phyloP scores from a whole-genome alignment of 1,140 invertebrate species.

The Bombus waltoni region DNA sequence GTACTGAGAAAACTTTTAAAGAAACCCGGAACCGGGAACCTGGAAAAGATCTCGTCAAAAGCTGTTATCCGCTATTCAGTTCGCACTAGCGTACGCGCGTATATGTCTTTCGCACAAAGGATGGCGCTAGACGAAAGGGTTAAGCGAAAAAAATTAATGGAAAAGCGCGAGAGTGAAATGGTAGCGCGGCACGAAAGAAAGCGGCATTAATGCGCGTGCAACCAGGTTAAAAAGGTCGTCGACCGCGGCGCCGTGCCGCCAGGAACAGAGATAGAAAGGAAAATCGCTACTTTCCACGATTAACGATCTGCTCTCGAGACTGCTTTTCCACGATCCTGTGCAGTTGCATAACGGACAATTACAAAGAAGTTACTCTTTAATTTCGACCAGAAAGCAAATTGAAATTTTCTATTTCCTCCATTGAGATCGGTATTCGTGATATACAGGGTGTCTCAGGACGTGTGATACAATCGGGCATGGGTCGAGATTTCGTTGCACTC shows the following conservation, averaged over 20 bases:
- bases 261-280: slow-evolving; percentile 48
- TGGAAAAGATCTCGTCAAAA: no score
- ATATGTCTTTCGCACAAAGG: neutral
- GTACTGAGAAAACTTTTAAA: neutral
- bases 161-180: slow-evolving; percentile 43
- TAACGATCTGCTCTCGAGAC: slow-evolving; percentile 3
- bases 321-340: neutral
- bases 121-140: neutral
- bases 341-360: neutral
- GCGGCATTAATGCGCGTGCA: slow-evolving; percentile 36
- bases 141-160: slow-evolving; percentile 3
- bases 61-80: neutral
- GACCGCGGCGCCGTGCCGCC: slow-evolving; percentile 10
- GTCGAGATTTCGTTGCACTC: no score
- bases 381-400: neutral
- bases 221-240: slow-evolving; percentile 50
- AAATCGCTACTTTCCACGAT: slow-evolving; percentile 47
- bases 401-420: neutral
- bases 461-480: no score
- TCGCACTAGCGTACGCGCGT: no score
- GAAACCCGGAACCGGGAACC: neutral
- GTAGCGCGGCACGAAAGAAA: slow-evolving; percentile 33
- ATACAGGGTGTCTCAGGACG: no score
- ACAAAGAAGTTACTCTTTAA: neutral
- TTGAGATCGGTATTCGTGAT: no score